phyloP scores from a whole-genome alignment of 2,888 invertebrate species.

The Venustoraphidia nigricollis region DNA sequence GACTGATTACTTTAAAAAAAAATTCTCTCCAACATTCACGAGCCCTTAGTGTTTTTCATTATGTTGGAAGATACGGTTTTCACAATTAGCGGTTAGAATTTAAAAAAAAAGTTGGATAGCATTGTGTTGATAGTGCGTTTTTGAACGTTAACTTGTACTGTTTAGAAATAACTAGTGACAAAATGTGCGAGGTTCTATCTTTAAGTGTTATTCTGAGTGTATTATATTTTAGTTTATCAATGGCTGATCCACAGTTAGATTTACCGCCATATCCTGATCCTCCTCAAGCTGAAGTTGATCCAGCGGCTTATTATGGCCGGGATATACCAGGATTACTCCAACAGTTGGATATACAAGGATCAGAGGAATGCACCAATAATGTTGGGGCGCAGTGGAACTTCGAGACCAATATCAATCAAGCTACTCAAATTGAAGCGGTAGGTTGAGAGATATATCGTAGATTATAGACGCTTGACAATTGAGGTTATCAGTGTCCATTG shows the following conservation, averaged over 20 bases:
- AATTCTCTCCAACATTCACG: no score
- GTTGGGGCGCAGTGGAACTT: conserved; percentile 84
- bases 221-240: conserved; percentile 13
- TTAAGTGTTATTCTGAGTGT: conserved; percentile 9
- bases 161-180: conserved; percentile 15
- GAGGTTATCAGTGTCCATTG: no score
- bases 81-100: no score
- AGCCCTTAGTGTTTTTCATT: no score
- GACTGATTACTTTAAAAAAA: no score
- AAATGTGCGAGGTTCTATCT: conserved; percentile 13
- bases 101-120: no score
- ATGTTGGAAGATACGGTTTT: no score
- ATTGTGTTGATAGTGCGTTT: no score
- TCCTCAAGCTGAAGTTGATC: not conserved
- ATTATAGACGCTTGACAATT: no score
- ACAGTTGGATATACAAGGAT: conserved; percentile 58
- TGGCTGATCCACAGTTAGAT: conserved; percentile 32
- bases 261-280: conserved; percentile 30
- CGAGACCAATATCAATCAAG: conserved; percentile 74
- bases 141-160: no score
- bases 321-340: conserved; percentile 41
- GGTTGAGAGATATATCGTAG: conserved; percentile 30
- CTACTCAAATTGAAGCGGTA: conserved; percentile 69
- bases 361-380: conserved; percentile 68
- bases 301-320: conserved; percentile 30